Evolutionary conservation across 2,888 invertebrate species (phyloP).

Genomic region (Fragum sueziense): DNA sequence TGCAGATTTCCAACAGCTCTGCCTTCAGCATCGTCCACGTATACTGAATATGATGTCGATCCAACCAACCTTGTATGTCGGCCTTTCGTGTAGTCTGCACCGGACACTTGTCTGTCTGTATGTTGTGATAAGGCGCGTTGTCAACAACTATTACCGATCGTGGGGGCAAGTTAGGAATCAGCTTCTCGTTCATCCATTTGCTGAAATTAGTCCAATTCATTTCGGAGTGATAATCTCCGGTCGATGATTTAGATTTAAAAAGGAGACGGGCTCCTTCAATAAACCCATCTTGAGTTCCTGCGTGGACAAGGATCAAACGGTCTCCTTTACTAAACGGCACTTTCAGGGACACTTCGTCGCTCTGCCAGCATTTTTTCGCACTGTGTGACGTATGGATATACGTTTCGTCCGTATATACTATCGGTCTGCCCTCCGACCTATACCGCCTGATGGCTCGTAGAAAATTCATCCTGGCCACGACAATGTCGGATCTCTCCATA

Average conservation of each 20-base stretch:
- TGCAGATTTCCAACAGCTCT: constrained; percentile 28
- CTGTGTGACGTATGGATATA: constrained; percentile 13
- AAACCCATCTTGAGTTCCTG: constrained; percentile 15
- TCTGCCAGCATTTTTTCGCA: constrained; percentile 14
- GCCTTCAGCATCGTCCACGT: constrained; percentile 19
- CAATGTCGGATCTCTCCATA: constrained; percentile 16
- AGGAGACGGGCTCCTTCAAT: constrained; percentile 4
- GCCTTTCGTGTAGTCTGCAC: constrained; percentile 20
- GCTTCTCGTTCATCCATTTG: constrained; percentile 29
- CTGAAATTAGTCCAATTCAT: constrained; percentile 33
- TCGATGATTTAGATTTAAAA: constrained; percentile 27
- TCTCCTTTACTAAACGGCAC: constrained; percentile 17
- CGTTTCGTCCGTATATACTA: constrained; percentile 20
- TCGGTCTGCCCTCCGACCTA: constrained; percentile 1
- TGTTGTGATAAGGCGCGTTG: constrained; percentile 35
- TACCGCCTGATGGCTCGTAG: constrained; percentile 4
- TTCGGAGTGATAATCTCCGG: constrained; percentile 42
- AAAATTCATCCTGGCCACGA: constrained; percentile 2
- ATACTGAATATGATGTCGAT: neutral
- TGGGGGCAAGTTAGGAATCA: constrained; percentile 32
- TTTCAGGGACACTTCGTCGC: neutral
- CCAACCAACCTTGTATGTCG: constrained; percentile 29
- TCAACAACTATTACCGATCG: constrained; percentile 22
- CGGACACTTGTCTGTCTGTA: constrained; percentile 32
- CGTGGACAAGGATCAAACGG: constrained; percentile 30